These are phyloP conservation scores for Neolamprologus kungweensis DNA, from an alignment of 2,113 vertebrate genomes.

Conservation along the genomic window DNA sequence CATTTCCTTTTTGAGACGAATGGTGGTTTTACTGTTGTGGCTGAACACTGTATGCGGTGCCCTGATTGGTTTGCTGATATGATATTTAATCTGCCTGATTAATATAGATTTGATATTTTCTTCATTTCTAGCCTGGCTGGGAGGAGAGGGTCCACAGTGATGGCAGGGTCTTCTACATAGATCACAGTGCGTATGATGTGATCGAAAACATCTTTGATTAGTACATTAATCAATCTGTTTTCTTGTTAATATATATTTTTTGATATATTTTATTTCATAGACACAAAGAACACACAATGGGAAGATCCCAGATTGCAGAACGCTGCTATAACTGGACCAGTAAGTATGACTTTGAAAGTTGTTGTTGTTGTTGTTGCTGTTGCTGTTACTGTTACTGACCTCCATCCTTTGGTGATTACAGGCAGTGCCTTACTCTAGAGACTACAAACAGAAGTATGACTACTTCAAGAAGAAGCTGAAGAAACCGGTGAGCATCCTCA, in stretches of 20 bases:
- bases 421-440: constrained; percentile 99
- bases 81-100: not conserved
- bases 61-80: not conserved
- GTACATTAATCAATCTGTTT: not conserved
- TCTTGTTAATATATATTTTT: not conserved
- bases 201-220: not conserved
- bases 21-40: not conserved
- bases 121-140: constrained; percentile 84
- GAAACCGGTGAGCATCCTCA: constrained; percentile 80
- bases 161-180: constrained; percentile 93
- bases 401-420: constrained; percentile 43
- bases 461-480: constrained; percentile 97
- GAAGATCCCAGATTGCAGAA: constrained; percentile 93
- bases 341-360: constrained; percentile 64
- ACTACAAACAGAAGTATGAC: constrained; percentile 98
- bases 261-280: constrained; percentile 56
- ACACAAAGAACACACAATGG: constrained; percentile 93
- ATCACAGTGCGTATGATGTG: constrained; percentile 83
- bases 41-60: not conserved
- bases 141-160: constrained; percentile 92
- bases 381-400: not conserved
- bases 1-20: not conserved
- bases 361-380: not conserved
- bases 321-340: constrained; percentile 89
- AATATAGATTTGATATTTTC: not conserved